Conservation (phyloP, 2,797 vertebrate species). For the Rhincodon typus region DNA sequence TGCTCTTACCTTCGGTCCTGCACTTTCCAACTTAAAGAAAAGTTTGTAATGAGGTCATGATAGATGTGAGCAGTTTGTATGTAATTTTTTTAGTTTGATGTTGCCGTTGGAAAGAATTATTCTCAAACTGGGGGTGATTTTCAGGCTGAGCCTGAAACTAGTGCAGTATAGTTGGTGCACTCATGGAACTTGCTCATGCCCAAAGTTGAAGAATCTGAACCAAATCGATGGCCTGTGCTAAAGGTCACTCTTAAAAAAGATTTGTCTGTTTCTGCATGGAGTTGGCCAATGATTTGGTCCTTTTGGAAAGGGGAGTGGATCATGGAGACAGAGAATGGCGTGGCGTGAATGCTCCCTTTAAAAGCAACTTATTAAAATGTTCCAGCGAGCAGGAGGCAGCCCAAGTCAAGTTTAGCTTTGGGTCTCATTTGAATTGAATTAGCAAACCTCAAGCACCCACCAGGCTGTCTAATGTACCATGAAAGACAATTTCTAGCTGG, state of each 20-base stretch:
- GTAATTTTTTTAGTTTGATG: background rate
- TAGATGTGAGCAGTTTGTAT: background rate
- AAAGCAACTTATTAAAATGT: background rate
- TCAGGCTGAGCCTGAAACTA: background rate
- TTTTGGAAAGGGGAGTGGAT: background rate
- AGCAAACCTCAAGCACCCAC: background rate
- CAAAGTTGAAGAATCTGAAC: background rate
- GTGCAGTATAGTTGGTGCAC: background rate
- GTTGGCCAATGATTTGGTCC: background rate
- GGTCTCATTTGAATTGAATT: background rate
- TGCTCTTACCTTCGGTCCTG: background rate
- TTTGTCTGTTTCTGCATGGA: background rate
- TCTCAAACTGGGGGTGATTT: background rate
- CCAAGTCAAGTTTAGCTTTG: background rate
- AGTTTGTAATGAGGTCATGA: background rate
- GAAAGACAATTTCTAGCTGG: background rate
- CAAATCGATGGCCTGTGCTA: background rate
- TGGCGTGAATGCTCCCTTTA: background rate
- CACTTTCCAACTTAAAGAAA: background rate
- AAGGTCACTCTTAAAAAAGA: background rate
- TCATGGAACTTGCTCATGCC: background rate
- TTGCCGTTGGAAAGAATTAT: background rate
- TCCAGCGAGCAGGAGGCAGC: background rate
- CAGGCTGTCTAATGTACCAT: background rate
- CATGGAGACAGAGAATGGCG: background rate